phyloP scores from a whole-genome alignment of 1,140 invertebrate genomes.

The Conopomorpha cramerella region DNA sequence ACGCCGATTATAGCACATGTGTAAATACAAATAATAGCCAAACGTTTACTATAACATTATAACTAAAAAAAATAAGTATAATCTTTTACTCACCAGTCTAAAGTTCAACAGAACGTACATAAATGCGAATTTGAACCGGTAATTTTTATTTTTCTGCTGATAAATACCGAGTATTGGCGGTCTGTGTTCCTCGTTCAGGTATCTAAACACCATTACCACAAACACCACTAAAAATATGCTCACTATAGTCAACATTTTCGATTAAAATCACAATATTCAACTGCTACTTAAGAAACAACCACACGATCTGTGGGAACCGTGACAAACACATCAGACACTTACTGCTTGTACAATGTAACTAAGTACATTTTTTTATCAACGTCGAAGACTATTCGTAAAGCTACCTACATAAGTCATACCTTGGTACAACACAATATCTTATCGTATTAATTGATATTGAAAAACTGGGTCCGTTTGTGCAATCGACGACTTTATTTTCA shows the following conservation, averaged over 20 bases:
- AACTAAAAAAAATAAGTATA: constrained; percentile 2
- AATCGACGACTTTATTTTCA: no score
- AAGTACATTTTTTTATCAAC: no score
- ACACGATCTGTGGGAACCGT: no score
- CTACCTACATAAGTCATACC: no score
- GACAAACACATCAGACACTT: no score
- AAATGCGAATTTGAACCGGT: constrained; percentile 50
- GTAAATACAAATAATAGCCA: neutral
- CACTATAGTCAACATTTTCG: neutral
- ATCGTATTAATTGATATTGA: no score
- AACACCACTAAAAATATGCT: constrained; percentile 3
- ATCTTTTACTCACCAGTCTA: constrained; percentile 28
- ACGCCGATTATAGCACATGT: no score
- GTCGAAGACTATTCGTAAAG: no score
- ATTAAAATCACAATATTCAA: neutral
- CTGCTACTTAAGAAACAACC: no score
- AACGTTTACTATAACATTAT: neutral
- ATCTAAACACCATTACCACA: constrained; percentile 13
- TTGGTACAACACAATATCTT: no score
- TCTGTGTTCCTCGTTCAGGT: constrained; percentile 29
- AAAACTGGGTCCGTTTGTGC: no score
- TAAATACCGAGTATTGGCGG: constrained; percentile 58
- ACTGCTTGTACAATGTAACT: no score
- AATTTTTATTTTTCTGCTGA: constrained; percentile 50
- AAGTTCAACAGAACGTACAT: constrained; percentile 41